Evolutionary conservation across 1,140 invertebrate species (phyloP).

Genomic region (Drosophila punjabiensis): DNA sequence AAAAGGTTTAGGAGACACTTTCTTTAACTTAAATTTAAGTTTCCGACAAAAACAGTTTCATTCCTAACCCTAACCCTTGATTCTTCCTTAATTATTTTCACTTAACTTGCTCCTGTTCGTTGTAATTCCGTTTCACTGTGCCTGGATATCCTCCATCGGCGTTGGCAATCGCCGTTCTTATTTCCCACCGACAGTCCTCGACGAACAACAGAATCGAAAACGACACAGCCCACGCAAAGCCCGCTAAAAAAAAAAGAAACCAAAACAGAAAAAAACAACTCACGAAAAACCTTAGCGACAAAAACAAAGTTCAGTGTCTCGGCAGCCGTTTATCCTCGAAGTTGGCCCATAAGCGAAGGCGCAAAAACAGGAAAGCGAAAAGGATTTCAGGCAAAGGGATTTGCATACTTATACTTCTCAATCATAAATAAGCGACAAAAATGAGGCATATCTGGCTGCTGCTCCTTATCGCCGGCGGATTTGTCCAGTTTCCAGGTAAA

Average conservation of each 20-base stretch:
- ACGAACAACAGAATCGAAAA: slow-evolving; percentile 45
- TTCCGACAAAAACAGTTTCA: accelerated
- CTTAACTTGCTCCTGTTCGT: neutral
- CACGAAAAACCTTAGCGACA: slow-evolving; percentile 38
- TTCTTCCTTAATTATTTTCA: neutral
- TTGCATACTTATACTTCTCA: slow-evolving; percentile 27
- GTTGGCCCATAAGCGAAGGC: slow-evolving; percentile 52
- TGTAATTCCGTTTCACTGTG: slow-evolving; percentile 16
- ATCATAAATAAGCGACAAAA: slow-evolving; percentile 30
- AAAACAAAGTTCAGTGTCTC: slow-evolving; percentile 72
- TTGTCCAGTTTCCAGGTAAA: slow-evolving; percentile 62
- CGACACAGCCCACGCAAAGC: slow-evolving; percentile 45
- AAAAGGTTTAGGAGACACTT: neutral
- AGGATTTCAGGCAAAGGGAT: slow-evolving; percentile 36
- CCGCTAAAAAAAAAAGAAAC: slow-evolving; percentile 9
- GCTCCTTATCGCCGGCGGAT: slow-evolving; percentile 55
- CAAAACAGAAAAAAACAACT: slow-evolving; percentile 3
- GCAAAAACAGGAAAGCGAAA: slow-evolving; percentile 44
- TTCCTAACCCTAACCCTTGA: too few relatives aligned
- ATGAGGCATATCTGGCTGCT: slow-evolving; percentile 66
- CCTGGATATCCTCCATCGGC: slow-evolving; percentile 37
- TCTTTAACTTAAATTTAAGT: neutral
- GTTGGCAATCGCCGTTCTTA: slow-evolving; percentile 30
- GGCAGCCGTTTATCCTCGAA: slow-evolving; percentile 44
- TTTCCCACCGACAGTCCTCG: slow-evolving; percentile 39